Base-by-base conservation (phyloP, 2,113 vertebrate species). In the Panthera uncia region DNA sequence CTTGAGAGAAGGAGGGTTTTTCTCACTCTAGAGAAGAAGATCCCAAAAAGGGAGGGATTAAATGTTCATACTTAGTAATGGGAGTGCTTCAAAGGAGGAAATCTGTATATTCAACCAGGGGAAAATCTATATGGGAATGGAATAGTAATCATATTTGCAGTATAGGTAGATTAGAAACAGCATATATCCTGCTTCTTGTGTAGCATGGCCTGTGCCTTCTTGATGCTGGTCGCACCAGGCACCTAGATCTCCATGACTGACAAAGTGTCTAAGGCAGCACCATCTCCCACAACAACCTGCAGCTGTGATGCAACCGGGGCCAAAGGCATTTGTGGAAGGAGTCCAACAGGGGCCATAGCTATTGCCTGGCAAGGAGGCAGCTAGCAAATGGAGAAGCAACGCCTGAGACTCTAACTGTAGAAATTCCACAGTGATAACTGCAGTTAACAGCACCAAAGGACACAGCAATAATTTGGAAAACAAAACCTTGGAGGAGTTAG, bases 281-380 rank as follows among this genome's bases (percentile, higher is more conserved):
- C 27, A 25, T 86, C 41, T 94, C 65, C 52, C 69, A 61, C 21
- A 87, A 71, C 57, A 69, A 71, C 33, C 79, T 27, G 63, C 63
- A 98, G 90, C 94, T 94, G 74, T 84, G 87, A 76, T 27, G 23
- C 78, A 63, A 94, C 33, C 27, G 76, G 27, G 14, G 79, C 86
- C 97, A 96, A 95, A 80, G 52, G 29, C 69, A 23, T 95, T 71
- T 74, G 16, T 76, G 88, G 74, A 96, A 85, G 25, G 36, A 36
- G 0, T 76, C 83, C 63, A 78, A 68, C 10, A 76, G 80, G 74
- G 69, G 73, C 55, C 83, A 84, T 25, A 57, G 65, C 41, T 87
- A 41, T 61, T 21, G 23, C 29, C 31, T 73, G 78, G 48, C 76
- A 90, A 80, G 29, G n/a, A 38, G 50, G 31, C 41, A 71, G 29